Base-by-base conservation (phyloP, 2,113 vertebrate species). In the Illadopsis cleaveri region DNA sequence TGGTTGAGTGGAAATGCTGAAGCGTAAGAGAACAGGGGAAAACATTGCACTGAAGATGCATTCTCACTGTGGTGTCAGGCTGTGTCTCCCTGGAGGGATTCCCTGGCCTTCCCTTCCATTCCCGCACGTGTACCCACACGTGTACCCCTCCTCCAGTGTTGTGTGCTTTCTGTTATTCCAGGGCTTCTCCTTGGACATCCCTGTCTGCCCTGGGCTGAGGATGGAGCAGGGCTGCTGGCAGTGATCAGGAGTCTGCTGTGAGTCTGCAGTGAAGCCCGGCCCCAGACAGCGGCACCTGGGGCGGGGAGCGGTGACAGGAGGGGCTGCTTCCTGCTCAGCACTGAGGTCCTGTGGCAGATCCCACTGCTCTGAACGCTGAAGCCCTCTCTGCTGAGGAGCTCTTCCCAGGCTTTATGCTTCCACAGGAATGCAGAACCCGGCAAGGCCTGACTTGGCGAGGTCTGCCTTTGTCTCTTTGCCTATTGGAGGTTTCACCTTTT, bases 1-100 rank as follows among this genome's bases (percentile, higher is more conserved):
- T 60, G 94, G 82, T 95, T 93, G 85, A 94, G 88, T 96, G 93
- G 92, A 86, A 94, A 92, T 16, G 42, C 87, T 90, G 76, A 62
- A 80, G 70, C 13, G 0, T 42, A 40, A 82, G 90, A 86, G 84
- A 85, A 6, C 35, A 28, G 17, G 75, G 82, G 92, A 73, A 57
- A 88, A 50, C 30, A 10, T 20, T 30, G 54, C 42, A 6, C 42
- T 88, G 83, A 51, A 90, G 84, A 69, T 73, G 82, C 40, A 3
- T 91, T 72, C 85, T 82, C 57, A 30, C 66, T 66, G 57, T 48
- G 64, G 71, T 65, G 82, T 94, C 71, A 47, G 82, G 47, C 82
- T 85, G 15, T 30, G 35, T 62, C 35, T 79, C 75, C 89, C 54
- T 11, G 14, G 28, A 16, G 73, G 57, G 4, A 10, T 10, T 65